Base-by-base conservation (phyloP, 2,113 vertebrate species). In the Leiothrix lutea region DNA sequence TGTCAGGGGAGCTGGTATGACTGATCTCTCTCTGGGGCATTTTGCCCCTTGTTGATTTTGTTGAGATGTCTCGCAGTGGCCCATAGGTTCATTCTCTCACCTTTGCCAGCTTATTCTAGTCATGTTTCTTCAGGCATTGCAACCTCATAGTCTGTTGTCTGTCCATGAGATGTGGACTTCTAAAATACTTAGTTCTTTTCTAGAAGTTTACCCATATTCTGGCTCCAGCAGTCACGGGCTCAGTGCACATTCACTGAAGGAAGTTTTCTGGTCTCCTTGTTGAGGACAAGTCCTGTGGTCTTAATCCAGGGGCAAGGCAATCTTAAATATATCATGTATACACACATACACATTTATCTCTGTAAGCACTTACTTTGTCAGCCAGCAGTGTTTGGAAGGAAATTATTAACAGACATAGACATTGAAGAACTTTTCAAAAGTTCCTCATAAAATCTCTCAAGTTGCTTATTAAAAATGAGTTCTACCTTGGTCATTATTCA, bases 1-100 rank as follows among this genome's bases (percentile, higher is more conserved):
- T n/a, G 9, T 60, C 3, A 1, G 28, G 38, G 60, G 15, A 94
- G 38, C 51, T 81, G 57, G 6, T 62, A 11, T 20, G 11, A 36
- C 29, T 4, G 1, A 17, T 87, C 44, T 75, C n/a, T 36, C 18
- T 24, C 33, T 26, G 38, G 47, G n/a, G 74, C 2, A 0, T 38
- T 65, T 66, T 80, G 50, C 51, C 26, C 21, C 4, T 1, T 31
- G 9, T 26, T 48, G 62, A 25, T 50, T 65, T 69, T 90, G 38
- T 80, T 0, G 0, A 26, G 22, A 35, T 1, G 1, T 67, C 42
- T 40, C 17, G 5, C 22, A 23, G n/a, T 83, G 40, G 51, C 25
- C 29, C 35, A 14, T n/a, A 47, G 29, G 50, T 57, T 92, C 74
- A 42, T 82, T 64, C n/a, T 64, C 31, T n/a, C 44, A 38, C 45